A percentile compares a stretch with the other conserved stretches of the same genome.
phyloP scores from a whole-genome alignment of 2,888 invertebrate species.

The Drosophila sordidula region DNA sequence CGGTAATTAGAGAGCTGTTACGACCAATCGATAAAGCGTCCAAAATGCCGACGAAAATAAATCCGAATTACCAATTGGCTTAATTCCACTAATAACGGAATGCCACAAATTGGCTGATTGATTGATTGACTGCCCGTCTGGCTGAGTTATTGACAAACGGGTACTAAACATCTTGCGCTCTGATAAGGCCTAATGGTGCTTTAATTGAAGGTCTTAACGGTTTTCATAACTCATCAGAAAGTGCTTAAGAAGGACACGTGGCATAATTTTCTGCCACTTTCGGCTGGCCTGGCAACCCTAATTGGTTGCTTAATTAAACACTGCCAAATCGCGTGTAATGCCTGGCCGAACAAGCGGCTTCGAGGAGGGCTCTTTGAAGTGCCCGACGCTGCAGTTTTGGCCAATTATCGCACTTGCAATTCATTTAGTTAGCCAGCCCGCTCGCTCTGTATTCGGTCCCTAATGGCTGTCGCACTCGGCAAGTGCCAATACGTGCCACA shows the following conservation, averaged over 20 bases:
- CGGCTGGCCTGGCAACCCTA: conserved; percentile 53
- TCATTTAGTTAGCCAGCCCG: conserved; percentile 37
- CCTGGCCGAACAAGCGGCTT: not conserved
- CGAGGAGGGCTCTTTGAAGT: conserved; percentile 34
- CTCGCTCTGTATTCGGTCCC: conserved; percentile 10
- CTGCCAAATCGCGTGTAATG: conserved; percentile 29
- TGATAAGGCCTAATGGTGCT: conserved; percentile 49
- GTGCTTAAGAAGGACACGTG: conserved; percentile 33
- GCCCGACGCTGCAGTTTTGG: conserved; percentile 54
- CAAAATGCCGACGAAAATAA: conserved; percentile 62
- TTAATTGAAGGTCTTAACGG: conserved; percentile 63
- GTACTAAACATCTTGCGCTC: conserved; percentile 1
- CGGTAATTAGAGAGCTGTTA: conserved; percentile 46
- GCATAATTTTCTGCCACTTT: conserved; percentile 16
- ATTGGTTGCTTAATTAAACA: conserved; percentile 72
- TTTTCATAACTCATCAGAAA: conserved; percentile 62
- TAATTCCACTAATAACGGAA: conserved; percentile 37
- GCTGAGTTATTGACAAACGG: conserved; percentile 22
- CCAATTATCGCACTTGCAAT: conserved; percentile 63
- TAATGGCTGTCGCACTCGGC: conserved; percentile 26
- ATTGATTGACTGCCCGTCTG: conserved; percentile 33
- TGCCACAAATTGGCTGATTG: conserved; percentile 14
- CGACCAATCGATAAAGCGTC: conserved; percentile 44
- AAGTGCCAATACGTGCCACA: conserved; percentile 56
- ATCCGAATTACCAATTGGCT: conserved; percentile 42